These are phyloP conservation scores for Drosophila parabipectinata DNA, from an alignment of 1,140 invertebrate genomes.

Conservation along the genomic window DNA sequence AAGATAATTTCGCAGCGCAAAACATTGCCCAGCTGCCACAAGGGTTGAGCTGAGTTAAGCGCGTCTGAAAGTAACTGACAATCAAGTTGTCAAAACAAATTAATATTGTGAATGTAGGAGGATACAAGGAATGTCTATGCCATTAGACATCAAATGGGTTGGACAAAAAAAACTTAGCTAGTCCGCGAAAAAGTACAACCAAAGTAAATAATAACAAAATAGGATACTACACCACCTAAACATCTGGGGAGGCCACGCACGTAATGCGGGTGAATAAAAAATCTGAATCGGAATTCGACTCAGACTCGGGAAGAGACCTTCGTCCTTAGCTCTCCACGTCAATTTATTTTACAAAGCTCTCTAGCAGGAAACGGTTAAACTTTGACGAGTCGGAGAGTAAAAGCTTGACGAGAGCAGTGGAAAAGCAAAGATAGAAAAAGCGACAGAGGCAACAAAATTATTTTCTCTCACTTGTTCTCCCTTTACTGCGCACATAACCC, in stretches of 20 bases:
- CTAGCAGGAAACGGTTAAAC: constrained; percentile 70
- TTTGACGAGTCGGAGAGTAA: constrained; percentile 40
- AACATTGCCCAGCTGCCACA: constrained; percentile 39
- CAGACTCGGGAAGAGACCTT: constrained; percentile 37
- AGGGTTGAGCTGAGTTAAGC: not conserved
- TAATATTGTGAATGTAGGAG: constrained; percentile 18
- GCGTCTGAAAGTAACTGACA: constrained; percentile 41
- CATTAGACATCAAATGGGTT: constrained; percentile 35
- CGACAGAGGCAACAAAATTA: constrained; percentile 10
- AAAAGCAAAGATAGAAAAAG: not conserved
- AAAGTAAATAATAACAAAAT: constrained; percentile 3
- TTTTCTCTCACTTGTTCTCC: constrained; percentile 10
- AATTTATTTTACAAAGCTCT: constrained; percentile 24
- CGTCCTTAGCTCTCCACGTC: constrained; percentile 8
- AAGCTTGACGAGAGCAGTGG: not conserved
- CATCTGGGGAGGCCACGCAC: constrained; percentile 57
- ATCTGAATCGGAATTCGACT: constrained; percentile 12
- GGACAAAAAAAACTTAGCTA: constrained; percentile 33
- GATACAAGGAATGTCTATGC: constrained; percentile 11
- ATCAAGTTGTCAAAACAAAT: constrained; percentile 71
- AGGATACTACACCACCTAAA: constrained; percentile 29
- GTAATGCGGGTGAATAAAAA: constrained; percentile 40
- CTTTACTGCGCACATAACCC: constrained; percentile 75
- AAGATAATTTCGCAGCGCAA: constrained; percentile 66
- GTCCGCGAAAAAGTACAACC: not conserved